Evolutionary conservation across 2,888 invertebrate genomes (phyloP).

Genomic region (Corythucha ciliata): DNA sequence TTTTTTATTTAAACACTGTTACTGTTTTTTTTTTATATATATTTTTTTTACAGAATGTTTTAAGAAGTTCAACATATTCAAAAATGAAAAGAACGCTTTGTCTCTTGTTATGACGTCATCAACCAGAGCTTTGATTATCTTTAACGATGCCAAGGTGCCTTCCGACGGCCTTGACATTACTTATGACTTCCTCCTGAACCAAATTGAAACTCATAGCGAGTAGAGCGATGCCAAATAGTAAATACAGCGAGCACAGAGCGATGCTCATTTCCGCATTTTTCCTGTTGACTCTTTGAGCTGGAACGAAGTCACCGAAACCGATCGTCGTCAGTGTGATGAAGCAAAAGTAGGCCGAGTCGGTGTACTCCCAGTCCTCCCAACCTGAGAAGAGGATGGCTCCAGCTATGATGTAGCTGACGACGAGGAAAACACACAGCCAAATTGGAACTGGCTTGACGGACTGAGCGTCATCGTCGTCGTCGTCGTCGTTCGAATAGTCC

Average conservation of each 20-base stretch:
- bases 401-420: conserved; percentile 79
- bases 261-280: conserved; percentile 52
- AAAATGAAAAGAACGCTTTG: too few relatives aligned
- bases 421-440: conserved; percentile 78
- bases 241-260: conserved; percentile 81
- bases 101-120: too few relatives aligned
- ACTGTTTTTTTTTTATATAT: too few relatives aligned
- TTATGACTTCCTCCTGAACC: conserved; percentile 88
- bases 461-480: conserved; percentile 13
- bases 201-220: conserved; percentile 95
- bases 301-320: conserved; percentile 86
- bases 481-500: conserved; percentile 35
- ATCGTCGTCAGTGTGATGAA: conserved; percentile 90
- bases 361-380: conserved; percentile 78
- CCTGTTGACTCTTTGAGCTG: conserved; percentile 57
- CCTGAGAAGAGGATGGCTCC: conserved; percentile 76
- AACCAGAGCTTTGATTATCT: conserved; percentile 48
- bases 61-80: too few relatives aligned
- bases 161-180: conserved; percentile 76
- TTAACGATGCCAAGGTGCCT: conserved; percentile 80
- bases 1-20: too few relatives aligned
- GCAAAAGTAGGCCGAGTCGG: conserved; percentile 87
- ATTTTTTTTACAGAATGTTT: too few relatives aligned
- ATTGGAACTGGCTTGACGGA: conserved; percentile 66
- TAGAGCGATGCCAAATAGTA: conserved; percentile 87